phyloP scores from a whole-genome alignment of 1,140 invertebrate species.

The Euwallacea fornicatus region DNA sequence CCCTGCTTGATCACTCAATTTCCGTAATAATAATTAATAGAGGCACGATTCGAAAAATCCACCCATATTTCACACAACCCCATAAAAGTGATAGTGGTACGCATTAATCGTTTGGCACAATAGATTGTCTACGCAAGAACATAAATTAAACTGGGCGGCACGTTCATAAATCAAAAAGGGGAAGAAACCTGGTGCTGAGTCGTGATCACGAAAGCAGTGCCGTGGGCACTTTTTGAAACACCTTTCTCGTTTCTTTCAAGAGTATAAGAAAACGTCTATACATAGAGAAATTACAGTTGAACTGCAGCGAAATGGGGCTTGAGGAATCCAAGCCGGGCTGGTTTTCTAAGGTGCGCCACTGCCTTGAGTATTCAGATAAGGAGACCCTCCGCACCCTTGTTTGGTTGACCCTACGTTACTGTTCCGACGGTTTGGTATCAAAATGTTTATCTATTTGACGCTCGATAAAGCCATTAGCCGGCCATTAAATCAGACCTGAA shows the following conservation, averaged over 20 bases:
- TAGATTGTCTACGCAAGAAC: slow-evolving; percentile 3
- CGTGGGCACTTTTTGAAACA: slow-evolving; percentile 5
- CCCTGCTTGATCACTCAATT: too few relatives aligned
- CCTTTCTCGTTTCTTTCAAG: not conserved
- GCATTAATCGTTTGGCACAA: not conserved
- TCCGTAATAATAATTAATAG: too few relatives aligned
- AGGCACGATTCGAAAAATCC: not conserved
- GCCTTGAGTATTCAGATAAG: slow-evolving; percentile 7
- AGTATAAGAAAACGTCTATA: too few relatives aligned
- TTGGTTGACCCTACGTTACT: slow-evolving; percentile 5
- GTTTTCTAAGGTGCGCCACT: not conserved
- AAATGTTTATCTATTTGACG: slow-evolving; percentile 19
- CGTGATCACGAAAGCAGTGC: not conserved
- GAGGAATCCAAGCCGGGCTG: too few relatives aligned
- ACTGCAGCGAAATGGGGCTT: too few relatives aligned
- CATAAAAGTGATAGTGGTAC: slow-evolving; percentile 3
- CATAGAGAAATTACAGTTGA: too few relatives aligned
- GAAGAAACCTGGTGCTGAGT: slow-evolving; percentile 1
- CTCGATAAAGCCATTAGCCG: slow-evolving; percentile 15
- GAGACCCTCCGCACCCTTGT: slow-evolving; percentile 3
- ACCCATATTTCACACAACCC: not conserved
- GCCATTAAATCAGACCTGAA: slow-evolving; percentile 14
- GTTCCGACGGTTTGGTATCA: not conserved
- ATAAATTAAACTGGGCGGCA: slow-evolving; percentile 1
- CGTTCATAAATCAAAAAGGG: slow-evolving; percentile 5